These are phyloP conservation scores for Neuroscelio doddi DNA, from an alignment of 2,888 invertebrate genomes.

Conservation along the genomic window DNA sequence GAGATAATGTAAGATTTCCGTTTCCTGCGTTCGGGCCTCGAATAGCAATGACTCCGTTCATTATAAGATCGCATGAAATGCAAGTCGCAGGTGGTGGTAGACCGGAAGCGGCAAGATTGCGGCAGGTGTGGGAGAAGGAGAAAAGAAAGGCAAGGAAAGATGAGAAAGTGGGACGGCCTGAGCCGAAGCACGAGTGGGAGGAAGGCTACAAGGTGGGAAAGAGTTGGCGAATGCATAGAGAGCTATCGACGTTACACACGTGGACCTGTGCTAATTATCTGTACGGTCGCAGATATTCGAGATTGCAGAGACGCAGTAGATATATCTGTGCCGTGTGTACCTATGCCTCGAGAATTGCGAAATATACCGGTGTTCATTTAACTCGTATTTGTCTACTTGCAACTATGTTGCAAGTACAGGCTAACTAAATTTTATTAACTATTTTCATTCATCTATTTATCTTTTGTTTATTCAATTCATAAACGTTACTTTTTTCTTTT, in stretches of 20 bases:
- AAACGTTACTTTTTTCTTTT: too few species aligned
- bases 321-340: background rate
- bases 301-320: background rate
- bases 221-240: background rate
- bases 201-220: background rate
- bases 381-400: background rate
- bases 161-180: too few species aligned
- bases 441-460: too few species aligned
- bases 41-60: slow-evolving; percentile 61
- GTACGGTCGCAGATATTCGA: slow-evolving; percentile 40
- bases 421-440: too few species aligned
- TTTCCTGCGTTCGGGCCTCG: slow-evolving; percentile 62
- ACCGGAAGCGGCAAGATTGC: slow-evolving; percentile 48
- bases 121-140: slow-evolving; percentile 29
- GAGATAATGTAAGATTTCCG: slow-evolving; percentile 65
- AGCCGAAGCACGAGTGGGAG: too few species aligned
- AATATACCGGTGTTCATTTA: background rate
- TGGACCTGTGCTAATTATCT: slow-evolving; percentile 43
- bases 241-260: slow-evolving; percentile 16
- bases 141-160: background rate
- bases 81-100: slow-evolving; percentile 17
- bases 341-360: background rate
- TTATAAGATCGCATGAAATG: slow-evolving; percentile 20
- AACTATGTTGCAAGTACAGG: too few species aligned
- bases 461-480: too few species aligned